phyloP scores from a whole-genome alignment of 1,140 invertebrate genomes.

The Musca domestica region DNA sequence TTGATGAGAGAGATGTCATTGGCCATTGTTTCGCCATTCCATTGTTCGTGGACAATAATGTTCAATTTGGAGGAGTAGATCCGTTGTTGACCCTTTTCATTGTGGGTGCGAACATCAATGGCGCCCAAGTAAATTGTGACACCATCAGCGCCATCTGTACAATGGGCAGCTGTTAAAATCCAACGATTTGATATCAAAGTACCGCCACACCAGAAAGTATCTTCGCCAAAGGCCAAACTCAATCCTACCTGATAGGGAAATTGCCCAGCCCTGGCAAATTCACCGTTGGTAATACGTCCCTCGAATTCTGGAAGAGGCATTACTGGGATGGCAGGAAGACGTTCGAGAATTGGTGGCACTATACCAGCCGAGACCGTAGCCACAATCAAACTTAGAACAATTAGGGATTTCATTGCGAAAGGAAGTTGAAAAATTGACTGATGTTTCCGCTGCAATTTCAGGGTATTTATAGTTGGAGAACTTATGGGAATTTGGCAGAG shows the following conservation, averaged over 20 bases:
- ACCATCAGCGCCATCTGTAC: slow-evolving; percentile 13
- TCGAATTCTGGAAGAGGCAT: slow-evolving; percentile 6
- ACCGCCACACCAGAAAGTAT: slow-evolving; percentile 42
- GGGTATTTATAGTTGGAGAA: too few species aligned
- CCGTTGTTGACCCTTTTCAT: not conserved
- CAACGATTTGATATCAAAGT: slow-evolving; percentile 42
- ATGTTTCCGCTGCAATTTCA: too few species aligned
- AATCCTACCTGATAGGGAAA: slow-evolving; percentile 47
- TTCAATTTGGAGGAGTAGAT: not conserved
- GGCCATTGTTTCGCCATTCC: slow-evolving; percentile 30
- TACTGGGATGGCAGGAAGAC: not conserved
- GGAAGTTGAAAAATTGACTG: too few species aligned
- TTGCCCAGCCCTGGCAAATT: slow-evolving; percentile 33
- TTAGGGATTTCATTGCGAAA: slow-evolving; percentile 10
- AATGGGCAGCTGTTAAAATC: slow-evolving; percentile 44
- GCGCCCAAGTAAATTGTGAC: not conserved
- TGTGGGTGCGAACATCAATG: slow-evolving; percentile 45
- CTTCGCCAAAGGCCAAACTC: slow-evolving; percentile 27
- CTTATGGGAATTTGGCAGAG: too few species aligned
- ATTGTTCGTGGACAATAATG: slow-evolving; percentile 37
- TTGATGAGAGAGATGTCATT: slow-evolving; percentile 46
- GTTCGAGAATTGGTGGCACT: not conserved
- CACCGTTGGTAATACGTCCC: slow-evolving; percentile 41
- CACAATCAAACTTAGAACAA: slow-evolving; percentile 17
- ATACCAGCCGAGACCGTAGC: slow-evolving; percentile 14